phyloP scores from a whole-genome alignment of 1,140 invertebrate species.

The Ptiloglossa arizonensis region DNA sequence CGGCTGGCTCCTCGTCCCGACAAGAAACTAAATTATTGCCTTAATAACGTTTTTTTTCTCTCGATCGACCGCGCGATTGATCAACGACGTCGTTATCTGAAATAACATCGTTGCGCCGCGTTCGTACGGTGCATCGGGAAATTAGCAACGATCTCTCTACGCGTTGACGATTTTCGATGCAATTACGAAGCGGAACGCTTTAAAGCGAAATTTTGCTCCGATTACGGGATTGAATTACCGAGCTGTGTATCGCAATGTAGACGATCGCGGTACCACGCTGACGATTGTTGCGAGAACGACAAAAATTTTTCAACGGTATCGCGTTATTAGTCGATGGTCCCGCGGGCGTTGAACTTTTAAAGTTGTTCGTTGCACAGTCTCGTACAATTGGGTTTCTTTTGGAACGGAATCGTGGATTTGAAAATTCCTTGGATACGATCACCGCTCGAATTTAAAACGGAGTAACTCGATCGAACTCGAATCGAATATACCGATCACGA shows the following conservation, averaged over 20 bases:
- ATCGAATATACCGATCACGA: too few relatives aligned
- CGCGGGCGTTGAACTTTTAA: too few relatives aligned
- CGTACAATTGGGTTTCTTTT: too few relatives aligned
- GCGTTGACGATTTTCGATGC: slow-evolving; percentile 17
- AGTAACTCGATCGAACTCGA: too few relatives aligned
- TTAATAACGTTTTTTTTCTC: slow-evolving; percentile 4
- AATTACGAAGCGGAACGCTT: neutral
- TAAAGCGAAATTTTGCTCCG: slow-evolving; percentile 4
- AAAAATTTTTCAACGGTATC: neutral
- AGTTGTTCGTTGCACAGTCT: too few relatives aligned
- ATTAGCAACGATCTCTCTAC: slow-evolving; percentile 11
- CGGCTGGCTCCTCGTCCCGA: neutral
- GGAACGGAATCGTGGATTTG: too few relatives aligned
- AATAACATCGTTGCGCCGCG: slow-evolving; percentile 20
- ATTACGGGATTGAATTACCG: slow-evolving; percentile 5
- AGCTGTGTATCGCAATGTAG: neutral
- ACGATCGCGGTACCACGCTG: neutral
- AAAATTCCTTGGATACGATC: too few relatives aligned
- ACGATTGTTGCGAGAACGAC: neutral
- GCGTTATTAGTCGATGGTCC: too few relatives aligned
- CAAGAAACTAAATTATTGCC: slow-evolving; percentile 7
- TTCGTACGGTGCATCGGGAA: neutral
- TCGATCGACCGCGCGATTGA: neutral
- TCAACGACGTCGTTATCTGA: slow-evolving; percentile 10
- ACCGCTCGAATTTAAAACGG: too few relatives aligned